Base-by-base conservation (phyloP, 2,797 vertebrate genomes). In the Menidia menidia region DNA sequence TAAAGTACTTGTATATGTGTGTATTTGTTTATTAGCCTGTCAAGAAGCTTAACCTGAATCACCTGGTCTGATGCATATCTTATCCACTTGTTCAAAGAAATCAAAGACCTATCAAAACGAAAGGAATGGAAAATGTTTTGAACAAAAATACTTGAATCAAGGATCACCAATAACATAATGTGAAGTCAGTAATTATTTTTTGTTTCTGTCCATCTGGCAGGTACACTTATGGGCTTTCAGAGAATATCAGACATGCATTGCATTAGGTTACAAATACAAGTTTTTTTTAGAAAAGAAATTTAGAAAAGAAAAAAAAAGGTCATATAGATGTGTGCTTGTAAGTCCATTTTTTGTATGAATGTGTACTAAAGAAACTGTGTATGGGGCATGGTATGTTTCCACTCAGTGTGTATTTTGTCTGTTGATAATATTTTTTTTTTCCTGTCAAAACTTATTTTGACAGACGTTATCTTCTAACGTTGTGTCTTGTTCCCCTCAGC, bases 101-200 rank as follows among this genome's bases (percentile, higher is more conserved):
- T 91, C 87, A 86, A 86, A 88, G 85, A 94, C 93, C 94, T 94
- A 95, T 94, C 92, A 94, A 93, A 92, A 93, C 64, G 81, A 91
- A 65, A 65, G 56, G 31, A 41, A 30, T 7, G 90, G 89, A 87
- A 90, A 93, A 90, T 96, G 25, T 25, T 25, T 95, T 93, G 92
- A 95, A 95, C 93, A 89, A 93, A 95, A 95, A 98, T 98, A 98
- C 97, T 98, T 98, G 97, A 99, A 98, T 96, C 94, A 88, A 89
- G 81, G 88, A 95, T 93, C 94, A 94, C 95, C 96, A 96, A 96
- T 95, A 96, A 93, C 88, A 83, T 96, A 97, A 98, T 97, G 97
- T 97, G 97, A 97, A 97, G 94, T 94, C 93, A 80, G 87, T 85
- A 60, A 60, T 74, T 85, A 16, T 82, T 76, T 72, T 88, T 88